Base-by-base conservation (phyloP, 2,797 vertebrate genomes). In the Ceryle rudis region DNA sequence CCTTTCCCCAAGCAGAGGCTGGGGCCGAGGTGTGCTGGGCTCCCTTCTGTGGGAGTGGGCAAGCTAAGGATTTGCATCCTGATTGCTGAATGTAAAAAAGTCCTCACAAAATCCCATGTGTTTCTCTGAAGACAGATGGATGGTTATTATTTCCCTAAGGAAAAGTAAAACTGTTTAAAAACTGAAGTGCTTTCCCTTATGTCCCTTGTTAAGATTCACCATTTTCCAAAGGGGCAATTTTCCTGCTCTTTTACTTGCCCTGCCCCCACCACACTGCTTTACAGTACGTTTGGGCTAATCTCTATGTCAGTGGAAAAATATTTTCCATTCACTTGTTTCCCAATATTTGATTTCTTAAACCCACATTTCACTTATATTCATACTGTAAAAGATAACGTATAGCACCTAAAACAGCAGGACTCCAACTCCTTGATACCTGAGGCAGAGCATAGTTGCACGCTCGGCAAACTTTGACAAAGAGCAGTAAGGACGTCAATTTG, bases 1-100 rank as follows among this genome's bases (percentile, higher is more conserved):
- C 7, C 31, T 12, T 57, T 15, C 29, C 10, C 28, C 2, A 3
- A 5, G 37, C 35, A 1, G 47, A 9, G 14, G 20, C 70, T 22
- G 44, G 46, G 14, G 2, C 5, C 0, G 1, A 16, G 9, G 2
- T 6, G 35, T 14, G 54, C 55, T 20, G 35, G 33, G 25, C 47
- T 62, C 25, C 12, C 35, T 14, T 39, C 22, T 11, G 28, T 3
- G 3, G 44, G 23, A 20, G 6, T 3, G 23, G 29, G 33, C 49
- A 60, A 6, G 28, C 22, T 33, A 22, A 3, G 2, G 74, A 58
- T 79, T n/a, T 19, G 16, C 1, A 2, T 29, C 41, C 61, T 4
- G 6, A 5, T 3, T 8, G 18, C 58, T 35, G 44, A n/a, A 12
- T 5, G 5, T 5, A 12, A 49, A 55, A 58, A 47, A 10, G 23